A percentile compares a stretch with the other conserved stretches of the same genome.
Evolutionary conservation across 1,140 invertebrate species (phyloP).

Genomic region (Drosophila carrolli): DNA sequence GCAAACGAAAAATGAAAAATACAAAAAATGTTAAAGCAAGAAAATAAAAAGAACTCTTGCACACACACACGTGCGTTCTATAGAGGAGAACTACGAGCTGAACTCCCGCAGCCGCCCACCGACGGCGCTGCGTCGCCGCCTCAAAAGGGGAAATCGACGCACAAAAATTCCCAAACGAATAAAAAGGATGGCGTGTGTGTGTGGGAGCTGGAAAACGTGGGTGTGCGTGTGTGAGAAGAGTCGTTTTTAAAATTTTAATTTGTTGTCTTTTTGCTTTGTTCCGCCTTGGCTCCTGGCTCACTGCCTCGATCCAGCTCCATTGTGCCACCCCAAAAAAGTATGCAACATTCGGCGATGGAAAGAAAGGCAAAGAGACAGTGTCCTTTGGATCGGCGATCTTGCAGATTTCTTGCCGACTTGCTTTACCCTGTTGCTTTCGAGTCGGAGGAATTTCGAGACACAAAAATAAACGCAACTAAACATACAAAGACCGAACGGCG

Average conservation of each 20-base stretch:
- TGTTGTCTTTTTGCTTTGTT: conserved; percentile 42
- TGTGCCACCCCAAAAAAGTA: conserved; percentile 27
- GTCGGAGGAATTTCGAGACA: conserved; percentile 34
- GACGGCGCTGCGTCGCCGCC: too few relatives aligned
- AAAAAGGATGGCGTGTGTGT: conserved; percentile 55
- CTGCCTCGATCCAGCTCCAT: background rate
- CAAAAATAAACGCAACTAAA: conserved; percentile 37
- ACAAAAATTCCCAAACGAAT: conserved; percentile 81
- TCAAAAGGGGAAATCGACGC: conserved; percentile 75
- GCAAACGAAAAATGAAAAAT: conserved; percentile 47
- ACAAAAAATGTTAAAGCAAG: conserved; percentile 53
- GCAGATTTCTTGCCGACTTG: background rate
- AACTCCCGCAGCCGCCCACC: conserved; percentile 27
- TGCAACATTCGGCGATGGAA: conserved; percentile 2
- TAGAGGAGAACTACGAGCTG: conserved; percentile 33
- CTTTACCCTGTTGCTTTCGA: conserved; percentile 11
- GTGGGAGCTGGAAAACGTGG: conserved; percentile 5
- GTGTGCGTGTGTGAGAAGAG: conserved; percentile 25
- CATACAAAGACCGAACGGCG: background rate
- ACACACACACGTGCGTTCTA: conserved; percentile 23
- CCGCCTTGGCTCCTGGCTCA: background rate
- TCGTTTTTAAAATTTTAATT: conserved; percentile 56
- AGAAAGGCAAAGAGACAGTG: background rate
- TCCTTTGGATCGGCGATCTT: background rate
- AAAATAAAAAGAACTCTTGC: conserved; percentile 44